These are phyloP conservation scores for Crotophaga sulcirostris DNA, from an alignment of 2,113 vertebrate genomes.

Conservation along the genomic window DNA sequence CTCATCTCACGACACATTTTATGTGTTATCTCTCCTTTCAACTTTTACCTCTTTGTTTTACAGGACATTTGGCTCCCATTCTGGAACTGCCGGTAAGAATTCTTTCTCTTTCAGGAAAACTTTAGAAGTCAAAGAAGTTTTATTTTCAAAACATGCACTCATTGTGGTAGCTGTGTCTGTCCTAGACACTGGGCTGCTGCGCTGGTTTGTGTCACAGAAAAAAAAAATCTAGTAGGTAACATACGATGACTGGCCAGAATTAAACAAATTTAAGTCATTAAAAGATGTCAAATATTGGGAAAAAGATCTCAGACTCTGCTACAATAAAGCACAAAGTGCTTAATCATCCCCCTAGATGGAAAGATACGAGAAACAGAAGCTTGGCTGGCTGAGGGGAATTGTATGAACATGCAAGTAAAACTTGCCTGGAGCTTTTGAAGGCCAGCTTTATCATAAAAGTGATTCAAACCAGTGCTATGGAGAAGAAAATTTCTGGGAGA, in stretches of 20 bases:
- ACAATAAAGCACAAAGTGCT: background rate
- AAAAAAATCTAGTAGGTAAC: background rate
- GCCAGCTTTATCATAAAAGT: background rate
- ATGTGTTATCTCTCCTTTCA: background rate
- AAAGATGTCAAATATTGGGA: background rate
- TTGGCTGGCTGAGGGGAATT: background rate
- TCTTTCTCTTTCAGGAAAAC: background rate
- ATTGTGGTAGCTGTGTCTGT: background rate
- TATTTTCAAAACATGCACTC: background rate
- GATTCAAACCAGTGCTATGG: background rate
- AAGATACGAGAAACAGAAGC: background rate
- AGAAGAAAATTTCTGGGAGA: background rate
- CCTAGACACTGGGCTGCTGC: background rate
- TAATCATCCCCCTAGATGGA: background rate
- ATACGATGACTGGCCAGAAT: background rate
- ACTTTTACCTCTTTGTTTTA: background rate
- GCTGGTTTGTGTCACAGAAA: background rate
- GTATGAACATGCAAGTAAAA: background rate
- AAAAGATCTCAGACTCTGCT: background rate
- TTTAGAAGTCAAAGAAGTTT: background rate
- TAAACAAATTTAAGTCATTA: background rate
- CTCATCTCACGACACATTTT: background rate
- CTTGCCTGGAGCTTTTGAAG: slow-evolving; percentile 11
- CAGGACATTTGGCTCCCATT: slow-evolving; percentile 31
- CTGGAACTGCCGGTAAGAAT: slow-evolving; percentile 33